phyloP scores from a whole-genome alignment of 1,140 invertebrate species.

The Eueides isabella region DNA sequence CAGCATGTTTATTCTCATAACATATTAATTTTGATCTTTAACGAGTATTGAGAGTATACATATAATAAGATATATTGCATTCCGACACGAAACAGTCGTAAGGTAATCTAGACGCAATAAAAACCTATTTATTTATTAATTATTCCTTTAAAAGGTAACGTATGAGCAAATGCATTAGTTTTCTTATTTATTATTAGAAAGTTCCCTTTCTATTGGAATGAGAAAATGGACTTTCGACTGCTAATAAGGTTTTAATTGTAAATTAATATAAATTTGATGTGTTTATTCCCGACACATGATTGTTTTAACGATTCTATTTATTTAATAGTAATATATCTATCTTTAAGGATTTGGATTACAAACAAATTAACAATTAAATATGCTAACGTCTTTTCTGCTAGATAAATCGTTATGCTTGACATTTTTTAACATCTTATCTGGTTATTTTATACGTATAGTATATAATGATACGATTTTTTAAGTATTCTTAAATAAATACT shows the following conservation, averaged over 20 bases:
- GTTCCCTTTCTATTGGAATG: constrained; percentile 44
- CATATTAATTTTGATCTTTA: constrained; percentile 24
- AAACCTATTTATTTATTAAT: constrained; percentile 32
- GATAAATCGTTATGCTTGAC: too few species aligned
- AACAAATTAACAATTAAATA: too few species aligned
- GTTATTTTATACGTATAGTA: too few species aligned
- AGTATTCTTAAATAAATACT: too few species aligned
- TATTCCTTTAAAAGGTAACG: constrained; percentile 39
- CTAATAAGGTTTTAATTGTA: constrained; percentile 44
- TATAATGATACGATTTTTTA: too few species aligned
- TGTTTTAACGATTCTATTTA: constrained; percentile 3
- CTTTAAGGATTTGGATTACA: background rate
- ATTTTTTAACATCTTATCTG: too few species aligned
- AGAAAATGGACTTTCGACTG: constrained; percentile 41
- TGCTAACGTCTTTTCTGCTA: too few species aligned
- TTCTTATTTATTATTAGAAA: constrained; percentile 50
- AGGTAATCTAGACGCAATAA: background rate
- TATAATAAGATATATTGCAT: constrained; percentile 42
- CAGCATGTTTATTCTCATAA: constrained; percentile 20
- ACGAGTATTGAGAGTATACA: background rate
- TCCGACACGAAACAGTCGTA: constrained; percentile 40
- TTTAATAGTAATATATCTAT: background rate
- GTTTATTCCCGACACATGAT: constrained; percentile 15
- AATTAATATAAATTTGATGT: constrained; percentile 31
- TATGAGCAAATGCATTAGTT: constrained; percentile 34